A percentile compares a stretch with the other conserved stretches of the same genome.
These are phyloP conservation scores for Borostomias antarcticus DNA, from an alignment of 2,797 vertebrate species.

Conservation along the genomic window DNA sequence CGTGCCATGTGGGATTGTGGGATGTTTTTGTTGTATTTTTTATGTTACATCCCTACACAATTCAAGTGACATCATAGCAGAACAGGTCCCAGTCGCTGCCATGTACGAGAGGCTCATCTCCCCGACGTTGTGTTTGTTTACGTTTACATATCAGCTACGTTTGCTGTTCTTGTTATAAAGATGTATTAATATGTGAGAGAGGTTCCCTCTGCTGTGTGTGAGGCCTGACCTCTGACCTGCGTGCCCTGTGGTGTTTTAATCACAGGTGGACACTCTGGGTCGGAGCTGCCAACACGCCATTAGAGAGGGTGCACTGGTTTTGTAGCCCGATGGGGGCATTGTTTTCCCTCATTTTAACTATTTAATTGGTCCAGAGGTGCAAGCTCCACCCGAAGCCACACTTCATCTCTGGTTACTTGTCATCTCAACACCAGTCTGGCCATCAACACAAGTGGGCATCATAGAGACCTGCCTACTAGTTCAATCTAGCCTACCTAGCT, in stretches of 20 bases:
- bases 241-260: conserved; percentile 50
- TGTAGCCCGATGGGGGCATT: no score
- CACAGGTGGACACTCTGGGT: conserved; percentile 17
- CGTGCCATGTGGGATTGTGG: conserved; percentile 16
- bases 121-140: conserved; percentile 31
- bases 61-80: conserved; percentile 4
- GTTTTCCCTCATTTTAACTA: neutral
- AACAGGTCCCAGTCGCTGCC: conserved; percentile 20
- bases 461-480: no score
- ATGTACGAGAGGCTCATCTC: conserved; percentile 26
- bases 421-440: no score
- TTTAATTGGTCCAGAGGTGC: no score
- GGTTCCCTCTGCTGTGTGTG: neutral
- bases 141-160: conserved; percentile 49
- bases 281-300: conserved; percentile 1
- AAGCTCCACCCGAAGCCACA: no score
- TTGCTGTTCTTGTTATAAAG: conserved; percentile 41
- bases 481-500: no score
- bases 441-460: no score
- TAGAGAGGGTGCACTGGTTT: no score
- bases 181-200: conserved; percentile 23
- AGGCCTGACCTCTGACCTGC: neutral
- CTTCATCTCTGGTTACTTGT: neutral
- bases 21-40: neutral
- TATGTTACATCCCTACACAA: neutral